Base-by-base conservation (phyloP, 1,140 invertebrate genomes). In the Drosophila kurseongensis region DNA sequence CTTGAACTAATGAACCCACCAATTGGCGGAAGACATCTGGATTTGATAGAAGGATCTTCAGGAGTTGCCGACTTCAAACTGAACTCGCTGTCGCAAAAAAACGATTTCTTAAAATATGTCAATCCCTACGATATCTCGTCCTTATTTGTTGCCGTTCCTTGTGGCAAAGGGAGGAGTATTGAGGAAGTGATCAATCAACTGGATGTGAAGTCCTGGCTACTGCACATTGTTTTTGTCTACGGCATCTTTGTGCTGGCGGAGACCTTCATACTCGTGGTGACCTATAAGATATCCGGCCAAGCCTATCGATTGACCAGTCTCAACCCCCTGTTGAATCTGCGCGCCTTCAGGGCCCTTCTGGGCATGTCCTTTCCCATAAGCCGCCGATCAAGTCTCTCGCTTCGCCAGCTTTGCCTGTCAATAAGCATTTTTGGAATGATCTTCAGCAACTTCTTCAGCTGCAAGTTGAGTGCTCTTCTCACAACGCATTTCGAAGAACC, bases 341-440 rank as follows among this genome's bases (percentile, higher is more conserved):
- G 62, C 5, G 60, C 61, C 2, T 66, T 83, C 9, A n/a, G 60
- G 2, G 69, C 60, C 0, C 50, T 78, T 3, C 27, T 83, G 2
- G 80, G 80, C 2, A 12, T 71, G 6, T 38, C 80, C 0, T 59
- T 75, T 18, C 35, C 66, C 2, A 41, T 40, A 9, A 50, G 56
- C 1, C 57, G 32, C 0, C 45, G 63, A 0, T 9, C 44, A 1
- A 65, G 23, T 18, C 18, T 42, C 0, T 54, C 66, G 0, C 51
- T 69, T 0, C 54, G 60, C 0, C 81, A 73, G 23, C 48, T 84
- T 8, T 47, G 77, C 1, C 50, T 84, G 41, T 10, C 75, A 6
- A 80, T 84, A 36, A 66, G 59, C 41, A 0, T 84, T 3, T 84
- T 80, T 40, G 73, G 81, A 1, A 0, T 84, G 13, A 51, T 84